These are phyloP conservation scores for Machimus atricapillus DNA, from an alignment of 2,888 invertebrate species.

Conservation along the genomic window DNA sequence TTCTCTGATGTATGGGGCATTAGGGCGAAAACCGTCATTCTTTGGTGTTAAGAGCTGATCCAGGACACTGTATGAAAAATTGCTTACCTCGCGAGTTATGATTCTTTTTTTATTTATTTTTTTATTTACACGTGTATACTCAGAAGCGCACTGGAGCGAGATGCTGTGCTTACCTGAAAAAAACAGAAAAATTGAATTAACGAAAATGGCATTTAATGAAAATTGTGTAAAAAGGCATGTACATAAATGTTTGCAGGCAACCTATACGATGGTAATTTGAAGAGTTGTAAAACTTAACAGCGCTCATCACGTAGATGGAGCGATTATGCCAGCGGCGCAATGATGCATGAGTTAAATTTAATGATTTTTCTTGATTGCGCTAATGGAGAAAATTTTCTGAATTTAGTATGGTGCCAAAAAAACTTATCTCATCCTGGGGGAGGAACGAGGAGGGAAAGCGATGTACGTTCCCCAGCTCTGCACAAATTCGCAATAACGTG, in stretches of 20 bases:
- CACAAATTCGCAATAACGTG: conserved; percentile 12
- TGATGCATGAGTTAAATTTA: background rate
- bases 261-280: background rate
- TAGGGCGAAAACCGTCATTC: background rate
- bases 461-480: background rate
- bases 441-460: background rate
- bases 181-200: background rate
- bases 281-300: background rate
- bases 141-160: background rate
- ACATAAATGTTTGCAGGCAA: background rate
- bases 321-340: background rate
- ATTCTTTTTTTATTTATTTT: background rate
- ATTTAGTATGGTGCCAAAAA: conserved; percentile 5
- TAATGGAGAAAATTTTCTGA: background rate
- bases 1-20: background rate
- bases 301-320: background rate
- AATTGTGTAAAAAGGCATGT: background rate
- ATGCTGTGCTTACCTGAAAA: background rate
- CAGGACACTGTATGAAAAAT: background rate
- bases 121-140: background rate
- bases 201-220: background rate
- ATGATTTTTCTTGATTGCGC: background rate
- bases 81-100: background rate
- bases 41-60: background rate
- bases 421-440: background rate